phyloP scores from a whole-genome alignment of 2,797 vertebrate genomes.

The Odontamblyopus lacepedii region DNA sequence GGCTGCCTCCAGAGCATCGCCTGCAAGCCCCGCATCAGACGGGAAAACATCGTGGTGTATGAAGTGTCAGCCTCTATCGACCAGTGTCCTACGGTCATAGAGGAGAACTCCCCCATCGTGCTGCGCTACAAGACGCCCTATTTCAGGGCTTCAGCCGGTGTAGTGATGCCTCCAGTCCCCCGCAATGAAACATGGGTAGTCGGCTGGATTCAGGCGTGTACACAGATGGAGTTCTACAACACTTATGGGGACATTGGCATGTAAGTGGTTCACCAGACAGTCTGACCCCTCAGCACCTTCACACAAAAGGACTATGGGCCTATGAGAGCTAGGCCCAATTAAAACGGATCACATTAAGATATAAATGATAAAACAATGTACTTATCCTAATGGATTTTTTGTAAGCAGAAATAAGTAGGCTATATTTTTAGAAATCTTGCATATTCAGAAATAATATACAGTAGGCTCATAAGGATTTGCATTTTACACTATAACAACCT shows the following conservation, averaged over 20 bases:
- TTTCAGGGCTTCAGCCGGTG: conserved; percentile 95
- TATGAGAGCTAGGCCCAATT: neutral
- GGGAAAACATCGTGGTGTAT: conserved; percentile 98
- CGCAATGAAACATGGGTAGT: conserved; percentile 98
- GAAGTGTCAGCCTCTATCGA: conserved; percentile 98
- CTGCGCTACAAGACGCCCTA: conserved; percentile 98
- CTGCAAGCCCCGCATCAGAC: conserved; percentile 94
- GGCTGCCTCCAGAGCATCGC: conserved; percentile 97
- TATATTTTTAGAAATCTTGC: too few species aligned
- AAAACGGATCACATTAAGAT: neutral
- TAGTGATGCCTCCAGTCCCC: conserved; percentile 96
- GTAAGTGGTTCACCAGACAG: conserved; percentile 74
- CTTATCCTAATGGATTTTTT: too few species aligned
- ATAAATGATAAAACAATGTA: too few species aligned
- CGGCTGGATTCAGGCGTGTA: conserved; percentile 98
- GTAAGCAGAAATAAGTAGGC: too few species aligned
- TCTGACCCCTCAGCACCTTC: neutral
- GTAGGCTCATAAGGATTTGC: too few species aligned
- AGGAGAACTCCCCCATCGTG: conserved; percentile 98
- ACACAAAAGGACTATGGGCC: neutral
- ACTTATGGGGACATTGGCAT: conserved; percentile 96
- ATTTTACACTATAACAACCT: too few species aligned
- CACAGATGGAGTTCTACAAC: conserved; percentile 99
- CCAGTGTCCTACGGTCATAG: conserved; percentile 94
- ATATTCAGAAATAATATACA: too few species aligned